Conservation (phyloP, 2,797 vertebrate genomes). For the Emys orbicularis region DNA sequence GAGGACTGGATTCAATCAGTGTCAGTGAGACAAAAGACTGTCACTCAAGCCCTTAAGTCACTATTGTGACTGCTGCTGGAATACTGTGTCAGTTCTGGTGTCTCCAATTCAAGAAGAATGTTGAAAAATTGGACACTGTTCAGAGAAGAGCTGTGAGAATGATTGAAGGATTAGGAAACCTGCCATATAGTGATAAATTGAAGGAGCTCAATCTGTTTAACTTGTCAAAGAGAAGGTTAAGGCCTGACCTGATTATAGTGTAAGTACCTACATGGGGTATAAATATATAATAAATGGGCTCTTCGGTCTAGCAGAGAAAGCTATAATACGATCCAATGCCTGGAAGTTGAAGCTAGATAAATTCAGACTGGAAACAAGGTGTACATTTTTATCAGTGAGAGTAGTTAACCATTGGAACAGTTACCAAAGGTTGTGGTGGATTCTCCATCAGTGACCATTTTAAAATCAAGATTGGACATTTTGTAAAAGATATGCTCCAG, state of each 20-base stretch:
- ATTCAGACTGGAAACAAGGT: not conserved
- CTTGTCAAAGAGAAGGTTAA: not conserved
- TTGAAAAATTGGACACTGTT: not conserved
- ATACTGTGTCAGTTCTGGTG: not conserved
- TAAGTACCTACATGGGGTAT: not conserved
- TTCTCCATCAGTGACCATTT: not conserved
- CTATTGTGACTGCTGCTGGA: not conserved
- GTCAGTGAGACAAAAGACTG: not conserved
- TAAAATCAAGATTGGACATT: not conserved
- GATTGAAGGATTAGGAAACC: not conserved
- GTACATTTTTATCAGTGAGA: not conserved
- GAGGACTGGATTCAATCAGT: not conserved
- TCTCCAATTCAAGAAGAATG: not conserved
- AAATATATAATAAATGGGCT: not conserved
- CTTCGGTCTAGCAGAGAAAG: not conserved
- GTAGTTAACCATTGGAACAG: not conserved
- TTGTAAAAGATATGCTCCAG: not conserved
- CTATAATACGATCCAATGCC: not conserved
- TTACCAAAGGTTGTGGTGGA: not conserved
- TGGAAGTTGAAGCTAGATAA: not conserved
- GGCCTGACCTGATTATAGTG: not conserved
- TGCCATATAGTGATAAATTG: not conserved
- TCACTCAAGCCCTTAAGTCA: rapidly evolving
- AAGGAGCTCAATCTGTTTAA: not conserved
- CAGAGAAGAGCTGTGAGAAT: not conserved